These are phyloP conservation scores for Apistogramma diplotaenia DNA, from an alignment of 2,113 vertebrate species.

Conservation along the genomic window DNA sequence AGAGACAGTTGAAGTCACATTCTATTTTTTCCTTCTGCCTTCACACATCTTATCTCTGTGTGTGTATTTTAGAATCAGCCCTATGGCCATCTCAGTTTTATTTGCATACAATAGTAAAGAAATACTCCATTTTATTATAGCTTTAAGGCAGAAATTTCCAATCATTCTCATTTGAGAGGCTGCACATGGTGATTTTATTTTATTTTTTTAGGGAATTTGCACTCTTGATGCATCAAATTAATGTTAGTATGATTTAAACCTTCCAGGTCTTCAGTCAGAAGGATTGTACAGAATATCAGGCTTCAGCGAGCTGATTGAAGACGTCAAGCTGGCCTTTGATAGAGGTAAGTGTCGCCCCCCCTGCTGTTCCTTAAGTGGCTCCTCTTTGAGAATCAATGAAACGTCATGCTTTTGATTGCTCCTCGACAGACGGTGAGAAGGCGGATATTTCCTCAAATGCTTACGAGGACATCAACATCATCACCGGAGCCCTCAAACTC, in stretches of 20 bases:
- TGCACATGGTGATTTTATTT: background rate
- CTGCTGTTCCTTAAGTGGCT: background rate
- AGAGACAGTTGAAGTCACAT: background rate
- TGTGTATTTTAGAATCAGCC: background rate
- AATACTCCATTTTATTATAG: background rate
- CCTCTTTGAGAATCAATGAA: background rate
- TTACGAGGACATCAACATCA: conserved; percentile 99
- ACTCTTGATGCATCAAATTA: background rate
- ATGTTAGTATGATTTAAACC: background rate
- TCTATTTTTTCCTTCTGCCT: background rate
- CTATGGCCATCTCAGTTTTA: background rate
- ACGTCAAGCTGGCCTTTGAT: conserved; percentile 98
- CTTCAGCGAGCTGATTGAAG: conserved; percentile 98
- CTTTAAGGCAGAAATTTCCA: background rate
- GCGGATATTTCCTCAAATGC: conserved; percentile 95
- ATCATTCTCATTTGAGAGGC: background rate
- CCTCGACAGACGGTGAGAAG: conserved; percentile 89
- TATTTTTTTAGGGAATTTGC: background rate
- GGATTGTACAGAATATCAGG: conserved; percentile 97
- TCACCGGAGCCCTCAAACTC: conserved; percentile 97
- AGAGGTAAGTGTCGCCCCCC: conserved; percentile 81
- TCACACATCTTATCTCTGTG: background rate
- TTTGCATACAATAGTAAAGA: background rate
- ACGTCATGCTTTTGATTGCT: background rate
- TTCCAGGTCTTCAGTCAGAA: conserved; percentile 93